Evolutionary conservation across 2,113 vertebrate species (phyloP), one percentile per base, ranked within the genome.

Genomic region (Corythaixoides concolor): DNA sequence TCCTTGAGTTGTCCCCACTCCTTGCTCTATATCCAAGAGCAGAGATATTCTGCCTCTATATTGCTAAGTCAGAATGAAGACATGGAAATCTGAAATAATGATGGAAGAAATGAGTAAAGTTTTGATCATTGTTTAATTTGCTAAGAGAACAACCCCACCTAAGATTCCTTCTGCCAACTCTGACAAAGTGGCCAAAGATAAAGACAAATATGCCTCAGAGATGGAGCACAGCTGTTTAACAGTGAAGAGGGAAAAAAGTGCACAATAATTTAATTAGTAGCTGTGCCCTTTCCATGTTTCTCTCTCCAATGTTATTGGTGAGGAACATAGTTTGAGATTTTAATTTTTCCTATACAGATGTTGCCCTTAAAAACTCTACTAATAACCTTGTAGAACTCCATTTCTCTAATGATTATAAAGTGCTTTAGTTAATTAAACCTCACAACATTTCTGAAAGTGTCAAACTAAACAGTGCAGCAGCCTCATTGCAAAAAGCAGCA

Each of bases 81-180:
- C 95, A 97, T 97, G 96, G 96, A 97, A 96, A 96, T 97, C 93
- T 97, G 94, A 97, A 97, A 96, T 95, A 95, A 86, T 52, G 77
- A 93, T 96, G 96, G 97, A 97, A 98, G 95, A 98, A 97, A 97
- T 98, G 93, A 98, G 95, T 93, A 95, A 97, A 97, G 94, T 96
- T 98, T 97, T 96, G 95, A 96, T 98, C 97, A 97, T 96, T 98
- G 97, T 98, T 98, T 97, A 98, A 97, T 97, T 97, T 92, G 30
- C 83, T 97, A 76, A 97, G 93, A 97, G 96, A 98, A 94, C 90
- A 97, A 88, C 97, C 88, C 97, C 98, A 98, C 98, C 98, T 98
- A 98, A 96, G 93, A 94, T 33, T 97, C 66, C 68, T 88, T 87
- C 82, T 97, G 97, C 98, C 98, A 98, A 81, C 85, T 97, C 96